Evolutionary conservation across 2,888 invertebrate species (phyloP), one percentile per base, ranked within the genome.

Genomic region (Trachelus iudaicus): DNA sequence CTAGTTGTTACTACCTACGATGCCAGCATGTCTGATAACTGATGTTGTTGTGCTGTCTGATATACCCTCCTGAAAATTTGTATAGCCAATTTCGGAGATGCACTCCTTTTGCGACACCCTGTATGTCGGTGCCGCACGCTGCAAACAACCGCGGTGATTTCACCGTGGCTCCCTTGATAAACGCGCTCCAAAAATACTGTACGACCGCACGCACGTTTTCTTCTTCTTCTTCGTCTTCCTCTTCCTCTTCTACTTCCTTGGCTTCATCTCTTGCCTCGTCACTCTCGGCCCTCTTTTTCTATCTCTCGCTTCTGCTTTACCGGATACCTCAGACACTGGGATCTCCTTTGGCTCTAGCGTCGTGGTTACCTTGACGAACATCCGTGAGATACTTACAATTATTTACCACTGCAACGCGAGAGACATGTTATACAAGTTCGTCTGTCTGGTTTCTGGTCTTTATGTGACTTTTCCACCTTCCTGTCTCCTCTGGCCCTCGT

Each of bases 121-220:
- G 34, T 73, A 71, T n/a, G 12, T 34, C 31, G 71, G 0, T 71
- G 33, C 34, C 71, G 71, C 34, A 71, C 56, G 68, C 75, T n/a
- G 73, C 30, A 69, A 69, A 69, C 13, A 71, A 71, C 31, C 71
- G 33, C 71, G 71, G 71, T 71, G 23, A 56, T 77, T 73, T 40
- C 56, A 77, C 35, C 34, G 35, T 71, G 31, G 23, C 30, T 35
- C 34, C 30, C 34, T 74, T 35, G 74, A 77, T 77, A 77, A 77
- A 56, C 77, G 37, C 73, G 69, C 69, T 77, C 77, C 74, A 77
- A 75, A 77, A 77, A 77, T 77, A 77, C 73, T 74, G 73, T 37
- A 34, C 31, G 71, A 71, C 71, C 56, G 56, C 56, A 56, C 56
- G 56, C 56, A 30, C 31, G 15, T 11, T 69, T 69, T 34, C 33